phyloP scores from a whole-genome alignment of 2,888 invertebrate species.

The Volucella zonaria region DNA sequence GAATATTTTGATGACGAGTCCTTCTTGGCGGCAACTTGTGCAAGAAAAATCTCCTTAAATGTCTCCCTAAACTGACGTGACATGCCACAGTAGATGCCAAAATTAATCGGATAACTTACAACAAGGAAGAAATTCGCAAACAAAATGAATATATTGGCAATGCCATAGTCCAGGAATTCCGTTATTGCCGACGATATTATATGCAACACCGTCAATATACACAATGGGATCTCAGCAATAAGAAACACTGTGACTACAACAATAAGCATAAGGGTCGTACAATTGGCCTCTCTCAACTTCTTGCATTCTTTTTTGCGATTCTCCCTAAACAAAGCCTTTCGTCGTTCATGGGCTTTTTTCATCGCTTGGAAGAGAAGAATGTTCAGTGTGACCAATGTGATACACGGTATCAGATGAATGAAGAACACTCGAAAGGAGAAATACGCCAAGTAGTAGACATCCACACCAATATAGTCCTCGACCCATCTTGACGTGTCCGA shows the following conservation, averaged over 20 bases:
- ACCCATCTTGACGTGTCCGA: slow-evolving; percentile 89
- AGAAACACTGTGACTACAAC: slow-evolving; percentile 93
- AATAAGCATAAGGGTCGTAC: slow-evolving; percentile 93
- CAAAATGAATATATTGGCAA: slow-evolving; percentile 90
- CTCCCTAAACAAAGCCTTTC: slow-evolving; percentile 90
- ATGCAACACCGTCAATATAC: slow-evolving; percentile 91
- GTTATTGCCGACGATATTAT: slow-evolving; percentile 90
- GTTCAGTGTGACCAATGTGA: slow-evolving; percentile 93
- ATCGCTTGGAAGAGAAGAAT: slow-evolving; percentile 93
- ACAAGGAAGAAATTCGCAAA: slow-evolving; percentile 96
- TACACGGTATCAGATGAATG: slow-evolving; percentile 95
- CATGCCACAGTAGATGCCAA: slow-evolving; percentile 98
- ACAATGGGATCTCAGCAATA: slow-evolving; percentile 92
- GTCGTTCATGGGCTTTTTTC: slow-evolving; percentile 90
- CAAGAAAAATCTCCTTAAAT: slow-evolving; percentile 91
- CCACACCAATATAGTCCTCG: slow-evolving; percentile 85
- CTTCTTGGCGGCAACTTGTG: slow-evolving; percentile 84
- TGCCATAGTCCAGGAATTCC: slow-evolving; percentile 89
- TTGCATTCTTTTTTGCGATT: slow-evolving; percentile 91
- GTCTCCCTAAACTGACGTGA: slow-evolving; percentile 96
- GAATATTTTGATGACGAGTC: slow-evolving; percentile 91
- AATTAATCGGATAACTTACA: slow-evolving; percentile 95
- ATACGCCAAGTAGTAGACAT: slow-evolving; percentile 92
- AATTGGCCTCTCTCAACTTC: slow-evolving; percentile 88
- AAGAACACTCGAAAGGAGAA: slow-evolving; percentile 94